Conservation (phyloP, 2,113 vertebrate species). For the Cyprinodon tularosa region DNA sequence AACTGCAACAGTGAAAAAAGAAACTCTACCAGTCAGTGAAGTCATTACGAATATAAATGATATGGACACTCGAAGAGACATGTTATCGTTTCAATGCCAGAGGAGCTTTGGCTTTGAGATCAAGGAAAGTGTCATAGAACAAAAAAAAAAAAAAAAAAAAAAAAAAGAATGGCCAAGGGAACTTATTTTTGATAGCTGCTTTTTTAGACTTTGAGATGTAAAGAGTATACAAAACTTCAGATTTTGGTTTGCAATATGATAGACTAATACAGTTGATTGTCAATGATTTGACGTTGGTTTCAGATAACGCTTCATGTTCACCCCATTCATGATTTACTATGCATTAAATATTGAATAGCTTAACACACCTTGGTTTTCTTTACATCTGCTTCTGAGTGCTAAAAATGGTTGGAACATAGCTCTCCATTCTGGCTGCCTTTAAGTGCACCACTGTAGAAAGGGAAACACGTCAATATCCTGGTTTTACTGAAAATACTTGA, state of each 20-base stretch:
- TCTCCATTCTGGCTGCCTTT: constrained; percentile 52
- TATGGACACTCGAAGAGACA: constrained; percentile 8
- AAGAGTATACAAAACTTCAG: background rate
- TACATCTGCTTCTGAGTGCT: constrained; percentile 9
- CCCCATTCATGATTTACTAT: constrained; percentile 14
- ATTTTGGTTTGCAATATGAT: constrained; percentile 10
- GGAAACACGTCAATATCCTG: constrained; percentile 8
- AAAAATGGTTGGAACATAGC: constrained; percentile 9
- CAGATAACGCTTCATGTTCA: constrained; percentile 3
- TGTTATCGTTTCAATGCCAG: background rate
- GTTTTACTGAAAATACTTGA: constrained; percentile 16
- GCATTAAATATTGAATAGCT: constrained; percentile 19
- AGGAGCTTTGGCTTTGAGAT: background rate
- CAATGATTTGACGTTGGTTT: constrained; percentile 3
- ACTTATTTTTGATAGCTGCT: constrained; percentile 20
- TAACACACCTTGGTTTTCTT: constrained; percentile 1
- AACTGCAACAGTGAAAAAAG: constrained; percentile 14
- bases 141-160: background rate
- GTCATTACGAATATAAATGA: constrained; percentile 2
- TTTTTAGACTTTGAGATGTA: background rate
- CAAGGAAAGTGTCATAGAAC: background rate
- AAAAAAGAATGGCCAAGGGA: background rate
- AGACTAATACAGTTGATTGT: constrained; percentile 1
- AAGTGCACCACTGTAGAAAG: constrained; percentile 32
- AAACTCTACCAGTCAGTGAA: constrained; percentile 8